A percentile compares a stretch with the other conserved stretches of the same genome.
Evolutionary conservation across 1,140 invertebrate species (phyloP).

Genomic region (Akabosia matsudoensis): DNA sequence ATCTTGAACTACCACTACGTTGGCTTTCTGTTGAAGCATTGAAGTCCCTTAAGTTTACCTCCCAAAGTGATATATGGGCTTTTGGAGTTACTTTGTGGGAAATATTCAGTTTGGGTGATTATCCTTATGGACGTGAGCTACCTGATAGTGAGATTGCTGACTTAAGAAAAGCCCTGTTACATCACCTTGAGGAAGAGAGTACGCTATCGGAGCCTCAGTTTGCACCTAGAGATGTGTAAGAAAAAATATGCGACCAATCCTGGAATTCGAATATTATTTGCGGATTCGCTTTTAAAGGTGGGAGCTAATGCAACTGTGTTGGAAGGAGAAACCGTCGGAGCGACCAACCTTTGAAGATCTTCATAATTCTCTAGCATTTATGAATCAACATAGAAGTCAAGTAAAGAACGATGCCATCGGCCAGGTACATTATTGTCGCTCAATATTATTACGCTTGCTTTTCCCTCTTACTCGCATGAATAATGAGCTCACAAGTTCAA

Average conservation of each 20-base stretch:
- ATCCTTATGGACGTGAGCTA: background rate
- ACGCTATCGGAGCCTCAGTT: background rate
- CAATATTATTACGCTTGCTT: background rate
- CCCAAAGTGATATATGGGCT: background rate
- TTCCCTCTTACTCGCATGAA: background rate
- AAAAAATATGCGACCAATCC: background rate
- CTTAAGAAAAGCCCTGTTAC: background rate
- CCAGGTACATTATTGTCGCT: background rate
- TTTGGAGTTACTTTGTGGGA: slow-evolving; percentile 18
- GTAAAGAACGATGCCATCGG: background rate
- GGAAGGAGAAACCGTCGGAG: slow-evolving; percentile 55
- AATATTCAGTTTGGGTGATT: slow-evolving; percentile 10
- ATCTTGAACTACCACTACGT: background rate
- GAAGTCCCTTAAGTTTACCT: background rate
- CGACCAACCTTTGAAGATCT: slow-evolving; percentile 55
- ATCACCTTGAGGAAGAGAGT: background rate
- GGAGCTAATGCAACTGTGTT: slow-evolving; percentile 59
- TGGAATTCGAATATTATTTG: background rate
- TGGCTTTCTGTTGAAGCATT: background rate
- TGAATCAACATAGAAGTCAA: background rate
- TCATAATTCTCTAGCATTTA: background rate
- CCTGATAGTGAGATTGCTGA: background rate
- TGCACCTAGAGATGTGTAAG: background rate
- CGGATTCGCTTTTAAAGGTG: slow-evolving; percentile 47
- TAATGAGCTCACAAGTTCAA: background rate